A percentile compares a stretch with the other conserved stretches of the same genome.
phyloP scores from a whole-genome alignment of 2,888 invertebrate genomes.

The Cheilosia variabilis region DNA sequence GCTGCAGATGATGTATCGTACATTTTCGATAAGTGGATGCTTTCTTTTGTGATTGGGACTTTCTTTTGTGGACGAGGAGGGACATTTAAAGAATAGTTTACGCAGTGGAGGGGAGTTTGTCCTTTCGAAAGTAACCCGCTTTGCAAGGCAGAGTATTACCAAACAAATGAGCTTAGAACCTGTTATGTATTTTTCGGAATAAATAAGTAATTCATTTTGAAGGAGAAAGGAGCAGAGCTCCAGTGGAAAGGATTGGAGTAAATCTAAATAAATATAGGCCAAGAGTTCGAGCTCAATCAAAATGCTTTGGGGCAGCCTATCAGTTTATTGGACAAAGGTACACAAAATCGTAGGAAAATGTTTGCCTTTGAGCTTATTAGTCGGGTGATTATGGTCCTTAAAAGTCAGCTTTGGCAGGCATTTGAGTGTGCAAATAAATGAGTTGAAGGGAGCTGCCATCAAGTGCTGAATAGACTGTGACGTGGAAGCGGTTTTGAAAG shows the following conservation, averaged over 20 bases:
- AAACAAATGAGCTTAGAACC: conserved; percentile 17
- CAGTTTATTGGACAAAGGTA: not conserved
- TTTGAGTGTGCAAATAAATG: too few relatives aligned
- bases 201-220: conserved; percentile 33
- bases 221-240: not conserved
- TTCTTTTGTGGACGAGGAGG: not conserved
- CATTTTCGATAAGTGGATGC: conserved; percentile 14
- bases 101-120: too few relatives aligned
- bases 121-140: not conserved
- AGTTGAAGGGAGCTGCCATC: too few relatives aligned
- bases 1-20: conserved; percentile 9
- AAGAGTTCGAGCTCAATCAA: not conserved
- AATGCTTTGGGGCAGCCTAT: not conserved
- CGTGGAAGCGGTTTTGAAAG: too few relatives aligned
- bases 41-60: conserved; percentile 39
- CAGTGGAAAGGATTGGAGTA: conserved; percentile 13
- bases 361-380: too few relatives aligned
- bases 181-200: conserved; percentile 3
- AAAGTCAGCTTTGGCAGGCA: too few relatives aligned
- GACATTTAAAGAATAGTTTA: conserved; percentile 1
- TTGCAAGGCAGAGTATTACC: conserved; percentile 4
- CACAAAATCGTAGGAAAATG: not conserved
- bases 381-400: too few relatives aligned
- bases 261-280: conserved; percentile 9
- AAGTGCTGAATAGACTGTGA: too few relatives aligned